A percentile compares a stretch with the other conserved stretches of the same genome.
These are phyloP conservation scores for Hydrozoanthus gracilis DNA, from an alignment of 92 coral and sea anemone genomes.

Conservation along the genomic window DNA sequence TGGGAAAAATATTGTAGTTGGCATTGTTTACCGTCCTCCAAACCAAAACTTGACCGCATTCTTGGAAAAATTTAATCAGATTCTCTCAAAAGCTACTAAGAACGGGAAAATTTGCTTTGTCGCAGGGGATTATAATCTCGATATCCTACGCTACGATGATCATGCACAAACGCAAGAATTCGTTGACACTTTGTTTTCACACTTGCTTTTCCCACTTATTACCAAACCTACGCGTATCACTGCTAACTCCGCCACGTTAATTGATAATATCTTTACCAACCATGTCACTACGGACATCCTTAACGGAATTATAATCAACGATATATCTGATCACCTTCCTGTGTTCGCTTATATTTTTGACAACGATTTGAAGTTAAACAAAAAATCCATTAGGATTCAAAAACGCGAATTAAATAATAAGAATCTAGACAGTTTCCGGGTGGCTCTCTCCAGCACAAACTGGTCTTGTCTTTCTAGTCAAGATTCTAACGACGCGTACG, in stretches of 20 bases:
- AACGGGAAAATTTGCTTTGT: slow-evolving; percentile 31
- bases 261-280: slow-evolving; percentile 55
- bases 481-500: slow-evolving; percentile 47
- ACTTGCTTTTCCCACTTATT: slow-evolving; percentile 38
- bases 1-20: slow-evolving; percentile 19
- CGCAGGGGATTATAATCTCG: slow-evolving; percentile 53
- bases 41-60: slow-evolving; percentile 49
- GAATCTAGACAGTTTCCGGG: slow-evolving; percentile 29
- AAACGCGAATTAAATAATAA: slow-evolving; percentile 32
- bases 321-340: slow-evolving; percentile 60
- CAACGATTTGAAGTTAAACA: not conserved
- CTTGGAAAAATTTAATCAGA: slow-evolving; percentile 42
- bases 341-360: slow-evolving; percentile 47
- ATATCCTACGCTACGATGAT: slow-evolving; percentile 34
- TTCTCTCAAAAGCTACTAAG: slow-evolving; percentile 39
- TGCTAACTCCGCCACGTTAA: slow-evolving; percentile 49
- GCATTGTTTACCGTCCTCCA: slow-evolving; percentile 48
- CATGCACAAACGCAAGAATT: slow-evolving; percentile 52
- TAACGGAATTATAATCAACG: slow-evolving; percentile 45
- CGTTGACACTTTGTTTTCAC: slow-evolving; percentile 48
- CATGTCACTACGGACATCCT: not conserved
- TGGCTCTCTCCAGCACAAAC: slow-evolving; percentile 39
- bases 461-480: slow-evolving; percentile 38
- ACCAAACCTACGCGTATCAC: slow-evolving; percentile 45
- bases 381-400: not conserved